These are phyloP conservation scores for Blastomussa wellsi DNA, from an alignment of 92 coral and sea anemone species.

Conservation along the genomic window DNA sequence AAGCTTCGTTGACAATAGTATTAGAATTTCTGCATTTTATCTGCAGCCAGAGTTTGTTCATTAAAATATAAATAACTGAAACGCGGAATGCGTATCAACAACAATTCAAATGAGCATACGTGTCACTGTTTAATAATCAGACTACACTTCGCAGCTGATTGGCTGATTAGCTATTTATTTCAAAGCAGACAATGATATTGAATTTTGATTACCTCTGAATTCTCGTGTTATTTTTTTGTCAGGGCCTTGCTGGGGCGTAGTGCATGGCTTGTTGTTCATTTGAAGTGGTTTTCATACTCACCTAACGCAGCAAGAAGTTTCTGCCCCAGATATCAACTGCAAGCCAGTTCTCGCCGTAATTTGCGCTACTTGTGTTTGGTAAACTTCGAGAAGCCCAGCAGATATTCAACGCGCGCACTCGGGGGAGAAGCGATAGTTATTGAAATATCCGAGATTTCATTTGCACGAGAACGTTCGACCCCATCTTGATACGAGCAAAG, in stretches of 20 bases:
- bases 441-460: background rate
- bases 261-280: background rate
- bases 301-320: background rate
- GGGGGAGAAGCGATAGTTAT: background rate
- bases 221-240: slow-evolving; percentile 16
- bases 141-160: slow-evolving; percentile 3
- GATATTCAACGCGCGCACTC: background rate
- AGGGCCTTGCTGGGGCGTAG: background rate
- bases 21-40: too few relatives aligned
- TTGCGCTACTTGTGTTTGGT: background rate
- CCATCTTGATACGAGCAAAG: background rate
- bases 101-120: background rate
- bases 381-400: background rate
- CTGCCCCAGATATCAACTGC: background rate
- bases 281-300: background rate
- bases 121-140: slow-evolving; percentile 9
- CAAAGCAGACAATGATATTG: slow-evolving; percentile 8
- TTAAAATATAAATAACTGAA: background rate
- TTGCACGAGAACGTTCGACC: slow-evolving; percentile 16
- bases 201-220: slow-evolving; percentile 10
- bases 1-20: too few relatives aligned
- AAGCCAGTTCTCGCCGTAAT: background rate
- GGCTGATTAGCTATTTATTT: slow-evolving; percentile 26
- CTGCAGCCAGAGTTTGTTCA: too few relatives aligned
- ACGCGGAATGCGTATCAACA: background rate